These are phyloP conservation scores for Podarcis raffonei DNA, from an alignment of 2,113 vertebrate species.

Conservation along the genomic window DNA sequence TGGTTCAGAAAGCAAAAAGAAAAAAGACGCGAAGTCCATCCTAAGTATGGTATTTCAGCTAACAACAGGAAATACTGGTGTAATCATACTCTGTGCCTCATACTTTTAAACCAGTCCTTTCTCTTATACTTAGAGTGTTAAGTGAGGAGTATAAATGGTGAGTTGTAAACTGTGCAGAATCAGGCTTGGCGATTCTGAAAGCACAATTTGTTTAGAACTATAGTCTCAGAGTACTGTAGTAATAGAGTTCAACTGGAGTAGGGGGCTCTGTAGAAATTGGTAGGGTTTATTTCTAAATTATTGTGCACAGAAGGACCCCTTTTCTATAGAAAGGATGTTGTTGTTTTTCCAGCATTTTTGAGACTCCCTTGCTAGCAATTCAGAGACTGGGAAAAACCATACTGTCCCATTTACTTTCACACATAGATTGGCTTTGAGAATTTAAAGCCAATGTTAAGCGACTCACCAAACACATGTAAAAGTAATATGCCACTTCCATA, in stretches of 20 bases:
- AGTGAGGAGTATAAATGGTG: neutral
- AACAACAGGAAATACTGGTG: neutral
- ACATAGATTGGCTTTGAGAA: neutral
- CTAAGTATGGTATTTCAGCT: neutral
- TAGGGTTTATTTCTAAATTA: neutral
- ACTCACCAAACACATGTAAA: too few relatives aligned
- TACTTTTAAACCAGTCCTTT: neutral
- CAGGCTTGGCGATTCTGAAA: neutral
- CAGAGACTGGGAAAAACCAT: neutral
- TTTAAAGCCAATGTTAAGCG: neutral
- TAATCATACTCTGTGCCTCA: neutral
- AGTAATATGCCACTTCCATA: neutral
- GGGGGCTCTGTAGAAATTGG: neutral
- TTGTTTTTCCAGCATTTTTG: neutral
- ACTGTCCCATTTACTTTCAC: neutral
- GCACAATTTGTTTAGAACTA: neutral
- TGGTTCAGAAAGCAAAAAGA: neutral
- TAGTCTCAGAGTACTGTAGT: neutral
- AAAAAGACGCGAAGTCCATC: too few relatives aligned
- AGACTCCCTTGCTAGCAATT: neutral
- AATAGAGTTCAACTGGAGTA: neutral
- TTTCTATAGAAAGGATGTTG: neutral
- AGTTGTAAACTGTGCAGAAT: neutral
- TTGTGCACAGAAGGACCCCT: neutral
- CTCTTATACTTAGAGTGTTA: neutral